A percentile compares a stretch with the other conserved stretches of the same genome.
Conservation (phyloP, 2,113 vertebrate species). For the Ceyx cyanopectus region DNA sequence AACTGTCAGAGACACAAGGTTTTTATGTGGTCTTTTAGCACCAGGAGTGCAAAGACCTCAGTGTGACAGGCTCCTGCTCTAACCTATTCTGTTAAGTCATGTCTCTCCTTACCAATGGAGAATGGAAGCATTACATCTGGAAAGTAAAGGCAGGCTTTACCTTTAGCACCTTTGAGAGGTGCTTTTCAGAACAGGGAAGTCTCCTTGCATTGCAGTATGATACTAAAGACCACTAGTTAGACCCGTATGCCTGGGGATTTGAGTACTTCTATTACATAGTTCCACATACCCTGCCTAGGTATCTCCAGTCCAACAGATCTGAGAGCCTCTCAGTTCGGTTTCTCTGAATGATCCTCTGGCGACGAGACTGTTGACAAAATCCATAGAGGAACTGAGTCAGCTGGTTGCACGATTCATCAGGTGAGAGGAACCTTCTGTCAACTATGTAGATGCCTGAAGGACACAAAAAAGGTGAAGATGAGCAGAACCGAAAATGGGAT, state of each 20-base stretch:
- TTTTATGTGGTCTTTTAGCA: neutral
- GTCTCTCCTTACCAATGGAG: neutral
- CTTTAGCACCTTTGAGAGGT: neutral
- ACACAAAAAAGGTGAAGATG: neutral
- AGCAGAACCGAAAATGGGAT: neutral
- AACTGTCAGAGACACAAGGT: neutral
- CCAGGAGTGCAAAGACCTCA: neutral
- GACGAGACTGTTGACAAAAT: slow-evolving; percentile 94
- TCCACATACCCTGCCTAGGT: slow-evolving; percentile 88
- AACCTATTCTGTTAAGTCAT: neutral
- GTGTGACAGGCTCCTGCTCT: neutral
- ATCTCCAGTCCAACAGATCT: slow-evolving; percentile 95
- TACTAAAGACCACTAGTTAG: neutral
- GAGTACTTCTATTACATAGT: neutral
- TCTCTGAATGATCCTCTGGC: slow-evolving; percentile 94
- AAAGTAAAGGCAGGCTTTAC: neutral
- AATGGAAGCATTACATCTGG: neutral
- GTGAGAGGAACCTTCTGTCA: slow-evolving; percentile 90
- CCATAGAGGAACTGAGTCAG: slow-evolving; percentile 94
- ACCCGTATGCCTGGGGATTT: neutral
- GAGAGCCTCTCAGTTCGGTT: slow-evolving; percentile 95
- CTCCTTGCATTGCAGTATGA: neutral
- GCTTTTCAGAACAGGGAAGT: neutral
- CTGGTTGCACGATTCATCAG: slow-evolving; percentile 95
- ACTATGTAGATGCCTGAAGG: slow-evolving; percentile 93